Conservation (phyloP, 1,140 invertebrate genomes). For the Hestina assimilis region DNA sequence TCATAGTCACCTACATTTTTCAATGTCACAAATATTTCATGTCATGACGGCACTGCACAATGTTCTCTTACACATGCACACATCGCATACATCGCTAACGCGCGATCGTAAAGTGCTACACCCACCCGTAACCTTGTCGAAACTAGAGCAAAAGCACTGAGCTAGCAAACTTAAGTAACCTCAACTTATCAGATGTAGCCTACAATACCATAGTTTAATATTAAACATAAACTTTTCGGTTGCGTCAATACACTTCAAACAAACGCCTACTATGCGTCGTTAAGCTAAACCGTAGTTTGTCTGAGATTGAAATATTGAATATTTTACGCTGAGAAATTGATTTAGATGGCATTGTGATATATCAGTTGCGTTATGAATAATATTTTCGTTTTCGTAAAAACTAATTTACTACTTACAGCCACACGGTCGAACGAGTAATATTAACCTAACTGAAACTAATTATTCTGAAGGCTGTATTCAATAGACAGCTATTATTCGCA, state of each 20-base stretch:
- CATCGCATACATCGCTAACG: slow-evolving; percentile 5
- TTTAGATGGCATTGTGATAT: too few relatives aligned
- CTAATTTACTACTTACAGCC: not conserved
- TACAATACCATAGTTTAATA: slow-evolving; percentile 1
- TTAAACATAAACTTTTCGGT: not conserved
- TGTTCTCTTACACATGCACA: too few relatives aligned
- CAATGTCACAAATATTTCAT: slow-evolving; percentile 41
- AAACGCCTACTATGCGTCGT: not conserved
- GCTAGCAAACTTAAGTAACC: slow-evolving; percentile 10
- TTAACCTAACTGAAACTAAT: slow-evolving; percentile 1
- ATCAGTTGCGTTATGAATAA: too few relatives aligned
- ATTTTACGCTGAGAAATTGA: too few relatives aligned
- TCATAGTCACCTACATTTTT: slow-evolving; percentile 37
- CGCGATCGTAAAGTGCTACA: slow-evolving; percentile 7
- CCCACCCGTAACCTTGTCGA: slow-evolving; percentile 47
- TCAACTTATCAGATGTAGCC: not conserved
- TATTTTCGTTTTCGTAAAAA: too few relatives aligned
- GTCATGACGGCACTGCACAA: slow-evolving; percentile 16
- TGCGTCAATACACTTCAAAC: not conserved
- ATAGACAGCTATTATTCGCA: slow-evolving; percentile 2
- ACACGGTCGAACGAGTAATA: not conserved
- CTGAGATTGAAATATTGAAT: too few relatives aligned
- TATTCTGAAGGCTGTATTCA: slow-evolving; percentile 2
- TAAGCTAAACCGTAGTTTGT: too few relatives aligned
- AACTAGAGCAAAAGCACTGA: slow-evolving; percentile 40